Evolutionary conservation across 1,140 invertebrate genomes (phyloP).

Genomic region (Scaptomyza graminum): DNA sequence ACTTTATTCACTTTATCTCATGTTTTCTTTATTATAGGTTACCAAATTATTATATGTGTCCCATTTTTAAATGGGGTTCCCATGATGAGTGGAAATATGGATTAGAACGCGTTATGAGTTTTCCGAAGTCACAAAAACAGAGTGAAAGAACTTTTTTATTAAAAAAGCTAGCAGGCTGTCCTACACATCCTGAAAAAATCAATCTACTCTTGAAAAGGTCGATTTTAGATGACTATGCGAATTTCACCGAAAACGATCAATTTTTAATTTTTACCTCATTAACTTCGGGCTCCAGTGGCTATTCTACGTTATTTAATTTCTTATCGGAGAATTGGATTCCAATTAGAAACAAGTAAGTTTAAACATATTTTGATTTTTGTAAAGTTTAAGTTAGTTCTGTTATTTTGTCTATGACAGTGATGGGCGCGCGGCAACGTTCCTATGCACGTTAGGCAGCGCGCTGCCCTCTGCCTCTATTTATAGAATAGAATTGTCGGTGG

Average conservation of each 20-base stretch:
- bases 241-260: slow-evolving; percentile 89
- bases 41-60: slow-evolving; percentile 89
- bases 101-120: slow-evolving; percentile 89
- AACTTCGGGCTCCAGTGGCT: slow-evolving; percentile 87
- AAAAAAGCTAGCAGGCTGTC: slow-evolving; percentile 90
- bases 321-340: slow-evolving; percentile 87
- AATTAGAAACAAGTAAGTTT: slow-evolving; percentile 86
- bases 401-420: no score
- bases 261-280: slow-evolving; percentile 90
- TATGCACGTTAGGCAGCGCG: no score
- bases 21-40: slow-evolving; percentile 85
- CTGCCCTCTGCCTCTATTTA: no score
- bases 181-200: slow-evolving; percentile 88
- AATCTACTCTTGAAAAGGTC: slow-evolving; percentile 88
- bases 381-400: no score
- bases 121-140: slow-evolving; percentile 87
- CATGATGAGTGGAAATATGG: slow-evolving; percentile 91
- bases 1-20: not conserved
- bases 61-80: slow-evolving; percentile 91
- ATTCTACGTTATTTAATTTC: slow-evolving; percentile 89
- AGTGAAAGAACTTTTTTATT: slow-evolving; percentile 90
- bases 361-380: not conserved
- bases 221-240: slow-evolving; percentile 87
- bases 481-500: no score
- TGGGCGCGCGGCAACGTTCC: no score